Conservation (phyloP, 2,113 vertebrate species). For the Spea multiplicata region DNA sequence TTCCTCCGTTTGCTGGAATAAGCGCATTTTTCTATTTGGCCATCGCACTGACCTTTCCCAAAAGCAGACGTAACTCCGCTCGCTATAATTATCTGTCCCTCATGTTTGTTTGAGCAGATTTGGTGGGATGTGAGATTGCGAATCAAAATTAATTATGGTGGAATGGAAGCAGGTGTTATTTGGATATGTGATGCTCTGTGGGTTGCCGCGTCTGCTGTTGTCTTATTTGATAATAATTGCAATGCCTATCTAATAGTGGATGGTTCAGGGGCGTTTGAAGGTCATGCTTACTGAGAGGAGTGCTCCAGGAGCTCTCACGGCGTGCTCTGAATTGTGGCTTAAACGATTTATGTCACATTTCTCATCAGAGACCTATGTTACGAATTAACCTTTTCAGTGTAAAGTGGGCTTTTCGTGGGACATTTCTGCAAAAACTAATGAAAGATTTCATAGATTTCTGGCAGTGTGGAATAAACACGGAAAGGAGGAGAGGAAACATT, state of each 20-base stretch:
- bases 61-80: background rate
- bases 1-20: too few relatives aligned
- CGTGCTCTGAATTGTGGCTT: background rate
- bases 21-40: background rate
- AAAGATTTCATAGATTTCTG: too few relatives aligned
- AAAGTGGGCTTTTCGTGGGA: too few relatives aligned
- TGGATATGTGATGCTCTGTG: background rate
- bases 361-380: background rate
- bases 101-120: background rate
- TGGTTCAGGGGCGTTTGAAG: background rate
- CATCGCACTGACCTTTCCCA: background rate
- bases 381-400: background rate
- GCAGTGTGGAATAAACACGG: too few relatives aligned
- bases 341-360: background rate
- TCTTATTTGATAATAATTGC: slow-evolving; percentile 2
- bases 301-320: background rate
- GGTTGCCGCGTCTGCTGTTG: background rate
- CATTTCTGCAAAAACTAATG: too few relatives aligned
- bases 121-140: background rate
- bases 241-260: background rate
- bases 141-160: background rate
- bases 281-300: background rate
- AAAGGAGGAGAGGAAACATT: too few relatives aligned
- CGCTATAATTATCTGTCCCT: background rate
- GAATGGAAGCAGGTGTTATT: background rate